phyloP scores from a whole-genome alignment of 2,888 invertebrate genomes.

The Glyphotaelius pellucidus region DNA sequence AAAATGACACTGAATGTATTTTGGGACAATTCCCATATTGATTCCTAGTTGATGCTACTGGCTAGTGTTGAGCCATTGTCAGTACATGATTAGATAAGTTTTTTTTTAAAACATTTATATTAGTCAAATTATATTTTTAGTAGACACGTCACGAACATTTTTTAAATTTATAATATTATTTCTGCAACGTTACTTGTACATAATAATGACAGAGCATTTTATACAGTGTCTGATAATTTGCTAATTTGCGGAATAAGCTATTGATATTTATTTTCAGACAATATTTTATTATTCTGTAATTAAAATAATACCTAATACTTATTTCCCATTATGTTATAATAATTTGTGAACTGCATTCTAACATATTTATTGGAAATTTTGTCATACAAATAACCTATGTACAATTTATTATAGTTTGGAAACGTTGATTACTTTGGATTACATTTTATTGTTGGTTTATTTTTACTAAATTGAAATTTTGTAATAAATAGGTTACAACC shows the following conservation, averaged over 20 bases:
- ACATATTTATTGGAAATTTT: background rate
- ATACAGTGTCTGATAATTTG: background rate
- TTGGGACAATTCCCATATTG: conserved; percentile 6
- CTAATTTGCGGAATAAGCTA: background rate
- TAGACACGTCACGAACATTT: background rate
- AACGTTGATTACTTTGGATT: no score
- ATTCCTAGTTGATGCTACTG: conserved; percentile 40
- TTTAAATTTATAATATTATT: background rate
- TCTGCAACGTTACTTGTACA: background rate
- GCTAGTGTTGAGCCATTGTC: conserved; percentile 32
- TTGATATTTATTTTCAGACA: background rate
- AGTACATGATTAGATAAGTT: conserved; percentile 17
- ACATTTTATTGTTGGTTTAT: background rate
- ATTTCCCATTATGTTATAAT: background rate
- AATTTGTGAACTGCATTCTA: background rate
- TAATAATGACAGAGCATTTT: background rate
- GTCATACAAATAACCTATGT: background rate
- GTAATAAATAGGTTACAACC: background rate
- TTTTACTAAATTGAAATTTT: background rate
- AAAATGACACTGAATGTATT: background rate
- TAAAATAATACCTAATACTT: background rate
- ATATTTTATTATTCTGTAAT: background rate
- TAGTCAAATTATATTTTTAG: conserved; percentile 28
- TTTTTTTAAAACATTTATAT: conserved; percentile 7
- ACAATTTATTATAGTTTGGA: background rate